Percentiles rank a stretch among this genome's conserved stretches.
Evolutionary conservation across 2,888 invertebrate genomes (phyloP).

Genomic region (Lobophora halterata): DNA sequence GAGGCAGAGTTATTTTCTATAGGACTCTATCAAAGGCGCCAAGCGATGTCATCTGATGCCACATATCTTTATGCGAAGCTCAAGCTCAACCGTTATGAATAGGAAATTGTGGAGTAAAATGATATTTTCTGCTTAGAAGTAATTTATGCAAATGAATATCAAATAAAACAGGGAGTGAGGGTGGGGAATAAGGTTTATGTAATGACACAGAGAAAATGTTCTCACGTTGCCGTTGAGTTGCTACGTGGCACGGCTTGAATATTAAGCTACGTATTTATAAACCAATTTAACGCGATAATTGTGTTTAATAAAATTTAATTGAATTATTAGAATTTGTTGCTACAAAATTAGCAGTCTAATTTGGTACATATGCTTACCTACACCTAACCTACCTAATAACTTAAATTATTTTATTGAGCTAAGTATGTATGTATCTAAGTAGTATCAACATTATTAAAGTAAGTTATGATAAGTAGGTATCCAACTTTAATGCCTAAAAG

Average conservation of each 20-base stretch:
- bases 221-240: conserved; percentile 3
- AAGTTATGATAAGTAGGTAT: no score
- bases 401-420: no score
- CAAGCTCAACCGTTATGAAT: conserved; percentile 48
- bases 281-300: conserved; percentile 4
- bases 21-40: conserved; percentile 45
- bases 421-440: no score
- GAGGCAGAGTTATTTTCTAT: conserved; percentile 33
- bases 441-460: no score
- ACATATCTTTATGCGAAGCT: conserved; percentile 50
- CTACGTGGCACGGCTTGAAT: conserved; percentile 7
- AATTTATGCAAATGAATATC: conserved; percentile 16
- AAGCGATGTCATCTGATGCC: conserved; percentile 60
- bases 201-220: conserved; percentile 7
- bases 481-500: no score
- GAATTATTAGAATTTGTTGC: no score
- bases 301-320: not conserved
- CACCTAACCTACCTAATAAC: no score
- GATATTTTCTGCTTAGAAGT: conserved; percentile 13
- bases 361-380: no score
- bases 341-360: no score
- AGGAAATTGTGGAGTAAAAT: conserved; percentile 19
- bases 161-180: conserved; percentile 10
- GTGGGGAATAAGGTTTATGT: conserved; percentile 8
- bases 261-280: conserved; percentile 5